Percentiles rank a stretch among this genome's conserved stretches.
These are phyloP conservation scores for Anastrepha obliqua DNA, from an alignment of 1,140 invertebrate genomes.

Conservation along the genomic window DNA sequence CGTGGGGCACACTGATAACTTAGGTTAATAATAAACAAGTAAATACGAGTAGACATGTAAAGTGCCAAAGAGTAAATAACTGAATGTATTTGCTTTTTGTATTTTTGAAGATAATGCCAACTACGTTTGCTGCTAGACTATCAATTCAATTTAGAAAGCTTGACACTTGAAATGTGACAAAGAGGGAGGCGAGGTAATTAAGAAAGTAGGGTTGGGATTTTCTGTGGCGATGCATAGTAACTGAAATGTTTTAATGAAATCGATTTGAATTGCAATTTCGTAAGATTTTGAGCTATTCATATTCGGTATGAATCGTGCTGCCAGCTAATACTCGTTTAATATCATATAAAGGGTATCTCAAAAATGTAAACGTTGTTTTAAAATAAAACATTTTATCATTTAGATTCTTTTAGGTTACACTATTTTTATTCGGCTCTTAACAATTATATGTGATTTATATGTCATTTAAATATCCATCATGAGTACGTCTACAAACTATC, in stretches of 20 bases:
- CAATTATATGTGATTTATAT: no score
- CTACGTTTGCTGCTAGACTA: background rate
- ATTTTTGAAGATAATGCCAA: background rate
- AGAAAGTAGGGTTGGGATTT: background rate
- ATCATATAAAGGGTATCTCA: no score
- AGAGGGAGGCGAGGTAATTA: background rate
- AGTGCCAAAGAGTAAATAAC: conserved; percentile 20
- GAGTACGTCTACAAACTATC: no score
- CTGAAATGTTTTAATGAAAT: background rate
- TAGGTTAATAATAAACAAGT: conserved; percentile 37
- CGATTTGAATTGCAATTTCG: background rate
- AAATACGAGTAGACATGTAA: conserved; percentile 33
- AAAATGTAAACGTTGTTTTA: no score
- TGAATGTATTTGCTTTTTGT: background rate
- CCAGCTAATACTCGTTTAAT: no score
- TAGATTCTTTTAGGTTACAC: no score
- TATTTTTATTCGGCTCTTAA: no score
- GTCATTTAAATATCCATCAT: no score
- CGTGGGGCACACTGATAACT: conserved; percentile 36
- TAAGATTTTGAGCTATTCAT: background rate
- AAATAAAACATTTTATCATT: no score
- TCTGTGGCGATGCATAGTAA: background rate
- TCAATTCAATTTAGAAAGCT: conserved; percentile 32
- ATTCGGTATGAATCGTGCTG: no score
- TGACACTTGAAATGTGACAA: conserved; percentile 11